Conservation (phyloP, 1,140 invertebrate species). For the Limonius californicus region DNA sequence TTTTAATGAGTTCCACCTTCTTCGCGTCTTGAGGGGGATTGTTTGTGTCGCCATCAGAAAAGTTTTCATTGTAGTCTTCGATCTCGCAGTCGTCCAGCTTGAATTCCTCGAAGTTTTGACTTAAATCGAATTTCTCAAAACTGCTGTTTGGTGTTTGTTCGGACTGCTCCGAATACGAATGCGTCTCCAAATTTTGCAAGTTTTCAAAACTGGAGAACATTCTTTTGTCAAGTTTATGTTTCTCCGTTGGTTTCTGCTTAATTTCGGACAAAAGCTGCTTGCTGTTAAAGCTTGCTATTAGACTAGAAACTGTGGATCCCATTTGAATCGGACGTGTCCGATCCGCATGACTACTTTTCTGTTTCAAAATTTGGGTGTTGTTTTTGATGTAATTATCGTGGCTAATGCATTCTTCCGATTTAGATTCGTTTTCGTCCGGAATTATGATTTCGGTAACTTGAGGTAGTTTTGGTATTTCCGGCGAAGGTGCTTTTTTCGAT, state of each 20-base stretch:
- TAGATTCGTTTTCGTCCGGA: slow-evolving; percentile 54
- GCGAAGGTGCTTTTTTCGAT: slow-evolving; percentile 50
- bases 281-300: slow-evolving; percentile 58
- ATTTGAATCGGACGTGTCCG: slow-evolving; percentile 44
- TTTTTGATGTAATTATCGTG: slow-evolving; percentile 47
- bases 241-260: slow-evolving; percentile 32
- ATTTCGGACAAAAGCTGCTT: slow-evolving; percentile 42
- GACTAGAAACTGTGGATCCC: slow-evolving; percentile 56
- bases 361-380: slow-evolving; percentile 42
- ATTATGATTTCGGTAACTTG: slow-evolving; percentile 61
- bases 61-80: slow-evolving; percentile 43
- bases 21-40: slow-evolving; percentile 8
- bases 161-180: slow-evolving; percentile 39
- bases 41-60: background rate
- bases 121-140: slow-evolving; percentile 60
- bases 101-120: slow-evolving; percentile 76
- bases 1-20: slow-evolving; percentile 1
- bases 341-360: slow-evolving; percentile 23
- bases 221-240: slow-evolving; percentile 28
- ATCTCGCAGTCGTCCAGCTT: slow-evolving; percentile 73
- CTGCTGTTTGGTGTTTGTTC: slow-evolving; percentile 27
- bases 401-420: slow-evolving; percentile 38
- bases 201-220: slow-evolving; percentile 45
- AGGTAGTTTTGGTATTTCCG: slow-evolving; percentile 58
- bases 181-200: slow-evolving; percentile 44